Evolutionary conservation across 1,140 invertebrate species (phyloP), one percentile per base, ranked within the genome.

Genomic region (Aphaenogaster rudis): DNA sequence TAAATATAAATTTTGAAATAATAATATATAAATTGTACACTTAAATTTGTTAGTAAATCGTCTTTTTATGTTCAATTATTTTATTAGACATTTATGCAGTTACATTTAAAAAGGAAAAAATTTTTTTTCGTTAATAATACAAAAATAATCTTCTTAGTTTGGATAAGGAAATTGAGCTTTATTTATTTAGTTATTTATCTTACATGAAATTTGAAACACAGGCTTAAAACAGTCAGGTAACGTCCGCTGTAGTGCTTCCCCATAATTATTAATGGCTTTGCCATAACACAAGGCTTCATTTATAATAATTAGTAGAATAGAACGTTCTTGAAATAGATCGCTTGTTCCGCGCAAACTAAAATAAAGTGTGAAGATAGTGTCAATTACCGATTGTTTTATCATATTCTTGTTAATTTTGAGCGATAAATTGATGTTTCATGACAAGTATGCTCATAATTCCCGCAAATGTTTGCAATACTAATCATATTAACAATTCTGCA

Each of bases 231-330:
- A n/a, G 15, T 54, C 50, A 69, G 61, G 17, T 66, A 66, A 48
- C 13, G n/a, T 45, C 1, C 63, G 61, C 77, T 67, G n/a, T 54
- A 80, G 78, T 50, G 48, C 48, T 39, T 42, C 11, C 48, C 36
- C 63, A 69, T 80, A 80, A 69, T 80, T 52, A 52, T 69, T 54
- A 69, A 71, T 69, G 33, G 63, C 63, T 80, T 80, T 17, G 63
- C 48, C 48, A 80, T 63, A 33, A 80, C 39, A 82, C 42, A 71
- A 66, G 15, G 67, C 66, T 82, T 72, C 15, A 9, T 81, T 71
- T 0, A 45, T 42, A 69, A 59, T 71, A 71, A 81, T 57, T 66
- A 48, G 39, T 82, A 82, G 66, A 82, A 82, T 82, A 72, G 64
- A 81, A 45, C 21, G 13, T 72, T 72, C 17, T 33, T 33, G 33